Evolutionary conservation across 2,797 vertebrate genomes (phyloP), one percentile per base, ranked within the genome.

Genomic region (Sciurus vulgaris): DNA sequence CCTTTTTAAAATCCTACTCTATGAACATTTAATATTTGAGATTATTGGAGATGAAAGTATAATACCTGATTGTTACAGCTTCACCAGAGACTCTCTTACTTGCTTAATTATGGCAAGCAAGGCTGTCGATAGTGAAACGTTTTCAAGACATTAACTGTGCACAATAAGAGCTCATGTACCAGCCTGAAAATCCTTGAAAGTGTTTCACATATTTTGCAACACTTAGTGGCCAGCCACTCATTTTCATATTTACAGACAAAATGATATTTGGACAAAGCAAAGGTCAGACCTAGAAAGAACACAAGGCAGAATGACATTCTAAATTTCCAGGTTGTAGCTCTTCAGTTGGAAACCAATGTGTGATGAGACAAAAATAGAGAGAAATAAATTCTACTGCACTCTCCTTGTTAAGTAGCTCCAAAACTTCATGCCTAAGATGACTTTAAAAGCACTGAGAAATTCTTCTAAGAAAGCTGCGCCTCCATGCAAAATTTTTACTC

Each of bases 41-140:
- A 98, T 96, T 97, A 97, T 98, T 98, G 98, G 96, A 98, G 97
- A 96, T 97, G 97, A 98, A 99, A 97, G 77, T 69, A 87, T 97
- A 98, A 98, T 97, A 97, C 91, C 59, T 96, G 94, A 97, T 98
- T 98, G 97, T 98, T 98, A 93, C 85, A 96, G 96, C 74, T 94
- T 96, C 95, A 92, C 82, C 89, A 98, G 79, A 73, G 96, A 97
- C 90, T 98, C 82, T 97, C 97, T 98, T 97, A 93, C 98, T 95
- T 61, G 97, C 98, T 97, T 98, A 98, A 98, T 98, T 98, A 97
- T 89, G 83, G 95, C 63, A 96, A 96, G 96, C 85, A 93, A 98
- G 67, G 94, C 96, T 97, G 97, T 98, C 97, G 98, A 98, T 83
- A 97, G 93, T 86, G 86, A 96, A 98, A 97, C 95, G 92, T 97